A percentile compares a stretch with the other conserved stretches of the same genome.
Evolutionary conservation across 1,140 invertebrate species (phyloP).

Genomic region (Goniozus legneri): DNA sequence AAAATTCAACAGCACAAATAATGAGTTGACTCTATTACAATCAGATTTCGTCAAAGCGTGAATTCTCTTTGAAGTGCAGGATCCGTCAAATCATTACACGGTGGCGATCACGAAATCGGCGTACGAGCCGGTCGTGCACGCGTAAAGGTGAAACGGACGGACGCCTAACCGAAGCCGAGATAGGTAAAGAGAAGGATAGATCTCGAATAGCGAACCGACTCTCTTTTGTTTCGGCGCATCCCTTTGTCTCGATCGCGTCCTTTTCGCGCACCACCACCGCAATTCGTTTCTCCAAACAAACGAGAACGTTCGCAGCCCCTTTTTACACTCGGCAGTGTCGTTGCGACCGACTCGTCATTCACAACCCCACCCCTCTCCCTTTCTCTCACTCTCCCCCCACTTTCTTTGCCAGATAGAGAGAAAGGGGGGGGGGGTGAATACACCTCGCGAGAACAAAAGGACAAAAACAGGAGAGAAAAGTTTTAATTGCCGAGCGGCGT

Average conservation of each 20-base stretch:
- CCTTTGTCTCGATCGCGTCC: constrained; percentile 25
- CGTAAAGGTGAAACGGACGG: constrained; percentile 16
- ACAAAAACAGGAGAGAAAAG: too few relatives aligned
- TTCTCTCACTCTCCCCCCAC: background rate
- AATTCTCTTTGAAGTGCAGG: background rate
- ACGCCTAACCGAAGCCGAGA: too few relatives aligned
- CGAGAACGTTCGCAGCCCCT: background rate
- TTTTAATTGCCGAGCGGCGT: constrained; percentile 27
- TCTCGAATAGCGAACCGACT: too few relatives aligned
- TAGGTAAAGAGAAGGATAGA: too few relatives aligned
- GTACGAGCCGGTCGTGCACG: constrained; percentile 10
- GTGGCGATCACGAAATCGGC: background rate
- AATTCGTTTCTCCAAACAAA: constrained; percentile 18
- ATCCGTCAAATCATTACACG: background rate
- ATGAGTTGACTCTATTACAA: too few relatives aligned
- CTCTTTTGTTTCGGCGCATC: constrained; percentile 22
- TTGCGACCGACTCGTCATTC: too few relatives aligned
- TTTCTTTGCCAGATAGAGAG: background rate
- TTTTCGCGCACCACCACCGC: constrained; percentile 17
- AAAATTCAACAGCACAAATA: too few relatives aligned
- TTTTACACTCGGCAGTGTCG: too few relatives aligned
- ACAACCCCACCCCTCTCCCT: background rate
- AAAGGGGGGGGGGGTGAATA: constrained; percentile 17
- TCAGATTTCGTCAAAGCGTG: constrained; percentile 15
- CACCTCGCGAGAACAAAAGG: constrained; percentile 22